These are phyloP conservation scores for Pocillopora meandrina DNA, from an alignment of 92 coral and sea anemone species.

Conservation along the genomic window DNA sequence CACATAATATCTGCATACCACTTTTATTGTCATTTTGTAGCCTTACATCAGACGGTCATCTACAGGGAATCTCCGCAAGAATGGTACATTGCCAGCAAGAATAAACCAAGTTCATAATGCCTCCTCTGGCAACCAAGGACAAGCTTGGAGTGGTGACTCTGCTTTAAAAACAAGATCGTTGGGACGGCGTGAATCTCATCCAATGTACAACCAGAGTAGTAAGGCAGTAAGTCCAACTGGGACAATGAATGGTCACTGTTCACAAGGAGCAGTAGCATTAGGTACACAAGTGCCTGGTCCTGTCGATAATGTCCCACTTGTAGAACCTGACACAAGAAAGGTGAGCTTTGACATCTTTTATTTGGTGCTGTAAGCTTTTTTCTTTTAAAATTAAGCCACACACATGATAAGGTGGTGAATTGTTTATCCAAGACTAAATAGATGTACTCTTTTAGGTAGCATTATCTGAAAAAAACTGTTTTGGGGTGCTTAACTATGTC, in stretches of 20 bases:
- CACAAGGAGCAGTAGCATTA: constrained; percentile 29
- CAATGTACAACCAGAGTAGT: constrained; percentile 42
- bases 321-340: constrained; percentile 90
- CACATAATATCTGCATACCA: not conserved
- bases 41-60: constrained; percentile 81
- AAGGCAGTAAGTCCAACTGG: constrained; percentile 66
- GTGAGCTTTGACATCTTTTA: constrained; percentile 31
- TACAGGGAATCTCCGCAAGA: constrained; percentile 80
- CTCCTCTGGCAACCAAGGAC: constrained; percentile 61
- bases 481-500: too few species aligned
- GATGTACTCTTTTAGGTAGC: too few species aligned
- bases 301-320: constrained; percentile 81
- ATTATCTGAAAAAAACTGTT: too few species aligned
- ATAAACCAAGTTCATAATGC: constrained; percentile 60
- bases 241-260: constrained; percentile 74
- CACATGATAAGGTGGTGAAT: not conserved
- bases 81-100: constrained; percentile 80
- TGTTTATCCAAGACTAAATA: too few species aligned
- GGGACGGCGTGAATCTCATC: constrained; percentile 87
- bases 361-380: not conserved
- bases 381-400: not conserved
- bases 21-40: constrained; percentile 21
- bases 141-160: constrained; percentile 75
- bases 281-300: constrained; percentile 71
- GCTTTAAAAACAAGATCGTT: constrained; percentile 57